Percentiles rank a stretch among this genome's conserved stretches.
Conservation (phyloP, 2,113 vertebrate genomes). For the rat (Rattus norvegicus) region GRCr8 NC_086021.1:71316001-71316500, state of each 20-base stretch:
- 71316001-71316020: neutral
- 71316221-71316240: neutral
- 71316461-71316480: neutral
- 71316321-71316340: neutral
- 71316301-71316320: neutral
- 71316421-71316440: neutral
- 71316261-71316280: neutral
- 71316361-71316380: neutral
- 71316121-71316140: neutral
- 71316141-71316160: neutral
- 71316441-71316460: neutral
- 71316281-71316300: neutral
- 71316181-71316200: neutral
- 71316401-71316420: neutral
- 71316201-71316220: neutral
- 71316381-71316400: neutral
- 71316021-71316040: neutral
- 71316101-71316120: neutral
- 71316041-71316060: neutral
- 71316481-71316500: neutral
- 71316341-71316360: neutral
- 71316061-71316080: neutral
- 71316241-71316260: neutral
- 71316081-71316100: neutral
- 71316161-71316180: neutral